phyloP scores from a whole-genome alignment of 92 coral and sea anemone genomes.

The Epizoanthus scotinus region DNA sequence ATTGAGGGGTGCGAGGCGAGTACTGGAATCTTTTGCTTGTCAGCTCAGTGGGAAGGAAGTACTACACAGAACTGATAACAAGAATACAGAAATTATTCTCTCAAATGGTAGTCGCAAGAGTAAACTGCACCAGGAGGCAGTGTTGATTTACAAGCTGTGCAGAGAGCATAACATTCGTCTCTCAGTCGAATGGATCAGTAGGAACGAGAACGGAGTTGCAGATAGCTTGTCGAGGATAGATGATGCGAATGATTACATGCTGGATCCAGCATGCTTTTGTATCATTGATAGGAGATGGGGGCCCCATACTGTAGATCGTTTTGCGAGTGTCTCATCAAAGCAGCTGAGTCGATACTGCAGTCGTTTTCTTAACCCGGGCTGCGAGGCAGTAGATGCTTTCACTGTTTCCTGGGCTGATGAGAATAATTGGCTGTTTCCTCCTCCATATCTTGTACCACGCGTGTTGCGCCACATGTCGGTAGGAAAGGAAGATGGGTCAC shows the following conservation, averaged over 20 bases:
- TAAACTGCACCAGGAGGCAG: conserved; percentile 59
- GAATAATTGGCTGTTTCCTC: conserved; percentile 76
- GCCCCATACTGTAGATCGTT: conserved; percentile 62
- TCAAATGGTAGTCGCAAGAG: conserved; percentile 50
- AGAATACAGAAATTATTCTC: conserved; percentile 48
- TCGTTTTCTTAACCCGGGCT: conserved; percentile 55
- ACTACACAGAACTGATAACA: conserved; percentile 59
- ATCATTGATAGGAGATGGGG: conserved; percentile 53
- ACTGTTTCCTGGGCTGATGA: conserved; percentile 63
- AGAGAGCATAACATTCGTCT: conserved; percentile 49
- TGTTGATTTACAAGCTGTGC: conserved; percentile 58
- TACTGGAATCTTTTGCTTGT: conserved; percentile 43
- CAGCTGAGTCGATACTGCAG: conserved; percentile 61
- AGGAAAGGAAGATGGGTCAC: conserved; percentile 66
- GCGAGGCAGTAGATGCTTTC: conserved; percentile 62
- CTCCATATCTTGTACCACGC: conserved; percentile 56
- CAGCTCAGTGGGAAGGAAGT: conserved; percentile 44
- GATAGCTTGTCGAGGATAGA: conserved; percentile 49
- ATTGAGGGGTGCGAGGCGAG: conserved; percentile 48
- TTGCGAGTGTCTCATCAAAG: conserved; percentile 49
- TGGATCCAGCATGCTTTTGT: conserved; percentile 53
- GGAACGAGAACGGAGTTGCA: conserved; percentile 50
- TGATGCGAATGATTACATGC: conserved; percentile 59
- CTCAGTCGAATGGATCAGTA: conserved; percentile 56
- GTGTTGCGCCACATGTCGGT: conserved; percentile 62